Percentiles rank a stretch among this genome's conserved stretches.
These are phyloP conservation scores for Taxidea taxus DNA, from an alignment of 2,113 vertebrate species.

Conservation along the genomic window DNA sequence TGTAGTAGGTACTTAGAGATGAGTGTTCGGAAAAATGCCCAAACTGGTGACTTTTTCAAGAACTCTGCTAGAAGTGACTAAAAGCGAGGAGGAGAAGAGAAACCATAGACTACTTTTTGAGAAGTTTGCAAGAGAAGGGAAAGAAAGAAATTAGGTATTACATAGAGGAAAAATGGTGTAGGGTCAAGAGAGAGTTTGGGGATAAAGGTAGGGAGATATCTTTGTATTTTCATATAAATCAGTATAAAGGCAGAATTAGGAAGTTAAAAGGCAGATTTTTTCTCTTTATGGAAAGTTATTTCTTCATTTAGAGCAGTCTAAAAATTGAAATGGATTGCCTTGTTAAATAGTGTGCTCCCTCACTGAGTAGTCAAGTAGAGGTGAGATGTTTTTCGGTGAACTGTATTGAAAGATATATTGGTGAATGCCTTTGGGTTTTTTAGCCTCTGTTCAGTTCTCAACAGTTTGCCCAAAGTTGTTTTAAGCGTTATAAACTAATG, in stretches of 20 bases:
- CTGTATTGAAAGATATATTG: background rate
- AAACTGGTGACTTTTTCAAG: background rate
- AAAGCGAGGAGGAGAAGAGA: background rate
- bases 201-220: conserved; percentile 18
- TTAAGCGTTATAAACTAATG: conserved; percentile 34
- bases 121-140: conserved; percentile 14
- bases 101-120: conserved; percentile 25
- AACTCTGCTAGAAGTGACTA: background rate
- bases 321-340: conserved; percentile 9
- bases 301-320: conserved; percentile 37
- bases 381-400: background rate
- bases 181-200: background rate
- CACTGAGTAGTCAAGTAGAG: conserved; percentile 6
- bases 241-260: background rate
- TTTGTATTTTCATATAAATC: background rate
- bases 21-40: background rate
- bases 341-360: conserved; percentile 1
- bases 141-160: conserved; percentile 20
- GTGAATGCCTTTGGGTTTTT: background rate
- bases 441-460: conserved; percentile 42
- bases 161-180: conserved; percentile 6
- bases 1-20: conserved; percentile 14
- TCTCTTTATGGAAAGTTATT: background rate
- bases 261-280: conserved; percentile 21
- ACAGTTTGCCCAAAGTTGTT: conserved; percentile 39